Conservation (phyloP, 2,888 invertebrate species). For the Quadroppia sp. region DNA sequence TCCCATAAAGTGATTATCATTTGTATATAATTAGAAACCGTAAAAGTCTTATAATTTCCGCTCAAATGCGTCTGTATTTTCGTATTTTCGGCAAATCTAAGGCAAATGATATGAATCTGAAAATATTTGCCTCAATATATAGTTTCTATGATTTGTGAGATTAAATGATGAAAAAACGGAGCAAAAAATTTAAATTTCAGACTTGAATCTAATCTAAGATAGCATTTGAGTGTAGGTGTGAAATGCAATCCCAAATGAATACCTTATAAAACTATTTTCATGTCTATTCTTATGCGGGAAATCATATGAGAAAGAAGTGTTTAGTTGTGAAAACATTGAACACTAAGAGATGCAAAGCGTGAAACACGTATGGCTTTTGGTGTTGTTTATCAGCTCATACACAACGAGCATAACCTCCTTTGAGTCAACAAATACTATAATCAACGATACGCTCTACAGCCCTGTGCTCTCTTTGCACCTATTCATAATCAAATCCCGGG, state of each 20-base stretch:
- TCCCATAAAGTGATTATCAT: slow-evolving; percentile 33
- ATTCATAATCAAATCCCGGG: neutral
- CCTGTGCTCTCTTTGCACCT: neutral
- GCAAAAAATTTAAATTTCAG: neutral
- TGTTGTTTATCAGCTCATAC: neutral
- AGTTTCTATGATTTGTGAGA: slow-evolving; percentile 2
- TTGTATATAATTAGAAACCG: slow-evolving; percentile 36
- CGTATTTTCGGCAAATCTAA: slow-evolving; percentile 34
- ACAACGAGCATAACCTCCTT: slow-evolving; percentile 28
- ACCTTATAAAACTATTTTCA: neutral
- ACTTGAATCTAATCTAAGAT: neutral
- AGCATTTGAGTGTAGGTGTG: slow-evolving; percentile 23
- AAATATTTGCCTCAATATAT: slow-evolving; percentile 26
- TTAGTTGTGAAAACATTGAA: slow-evolving; percentile 35
- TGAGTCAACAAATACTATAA: slow-evolving; percentile 20
- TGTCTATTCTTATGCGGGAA: neutral
- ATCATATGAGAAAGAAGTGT: neutral
- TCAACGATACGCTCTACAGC: slow-evolving; percentile 14
- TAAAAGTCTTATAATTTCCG: slow-evolving; percentile 37
- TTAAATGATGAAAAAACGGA: neutral
- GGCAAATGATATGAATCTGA: slow-evolving; percentile 23
- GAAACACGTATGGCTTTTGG: slow-evolving; percentile 24
- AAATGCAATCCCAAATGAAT: neutral
- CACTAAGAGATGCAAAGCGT: slow-evolving; percentile 31
- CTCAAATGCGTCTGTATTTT: slow-evolving; percentile 7